Base-by-base conservation (phyloP, 2,797 vertebrate species). In the Acipenser transmontanus region DNA sequence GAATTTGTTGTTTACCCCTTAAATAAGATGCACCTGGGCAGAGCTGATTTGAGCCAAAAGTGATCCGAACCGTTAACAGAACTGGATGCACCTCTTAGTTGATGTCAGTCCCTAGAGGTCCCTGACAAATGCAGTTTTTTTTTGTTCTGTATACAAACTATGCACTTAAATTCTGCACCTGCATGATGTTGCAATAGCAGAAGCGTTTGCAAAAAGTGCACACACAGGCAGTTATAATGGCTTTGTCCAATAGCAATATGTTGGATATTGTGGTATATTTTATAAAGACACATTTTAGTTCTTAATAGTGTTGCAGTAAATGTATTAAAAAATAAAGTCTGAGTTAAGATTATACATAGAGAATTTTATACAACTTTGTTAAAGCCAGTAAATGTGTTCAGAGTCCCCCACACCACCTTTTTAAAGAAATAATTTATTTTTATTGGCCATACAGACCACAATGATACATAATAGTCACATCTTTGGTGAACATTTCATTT, bases 241-340 rank as follows among this genome's bases (percentile, higher is more conserved):
- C 81, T 80, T 85, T 86, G 87, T 85, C 85, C 85, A 68, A 82
- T 80, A 80, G 82, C 80, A 65, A 79, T 77, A 77, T 83, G 84
- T 73, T 73, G 73, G 78, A 80, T 82, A 81, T 85, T 82, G 86
- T 84, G 11, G 34, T 14, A 84, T 86, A 84, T 83, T 70, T 84
- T 84, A 79, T 79, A 84, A 84, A 85, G 83, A 84, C 85, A 86
- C 78, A 82, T 85, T 87, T 87, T 82, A 78, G 75, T 80, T 81
- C 76, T 70, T 12, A 49, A 10, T 8, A 12, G 62, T 20, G 47
- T 78, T 17, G 7, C 50, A 56, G n/a, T 63, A 20, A 65, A 61
- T 63, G 2, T 3, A 34, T 34, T 34, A 34, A 34, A 3, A 34
- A 3, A 34, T 34, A 34, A 34, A 34, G 2, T 34, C 4, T 34